Conservation (phyloP, 2,113 vertebrate species). For the Eonycteris spelaea region DNA sequence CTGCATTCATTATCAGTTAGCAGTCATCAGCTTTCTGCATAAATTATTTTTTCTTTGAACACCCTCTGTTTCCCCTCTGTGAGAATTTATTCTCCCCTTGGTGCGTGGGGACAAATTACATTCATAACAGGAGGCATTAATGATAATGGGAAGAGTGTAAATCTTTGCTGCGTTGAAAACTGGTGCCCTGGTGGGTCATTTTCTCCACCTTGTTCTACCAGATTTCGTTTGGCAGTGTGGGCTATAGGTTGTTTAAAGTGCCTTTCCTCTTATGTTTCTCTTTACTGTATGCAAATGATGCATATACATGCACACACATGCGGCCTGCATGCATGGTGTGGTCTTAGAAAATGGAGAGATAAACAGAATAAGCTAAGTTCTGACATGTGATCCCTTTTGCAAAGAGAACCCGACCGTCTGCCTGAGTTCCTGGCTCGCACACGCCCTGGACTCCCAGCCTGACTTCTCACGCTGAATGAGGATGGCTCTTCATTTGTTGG, state of each 20-base stretch:
- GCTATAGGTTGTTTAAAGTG: background rate
- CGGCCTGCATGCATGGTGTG: background rate
- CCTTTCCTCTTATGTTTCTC: background rate
- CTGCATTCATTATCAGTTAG: conserved; percentile 68
- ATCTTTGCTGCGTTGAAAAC: conserved; percentile 54
- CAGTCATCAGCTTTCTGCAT: conserved; percentile 69
- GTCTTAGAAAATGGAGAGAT: background rate
- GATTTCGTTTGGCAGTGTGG: conserved; percentile 4
- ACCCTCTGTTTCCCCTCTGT: conserved; percentile 74
- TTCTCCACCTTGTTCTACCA: conserved; percentile 18
- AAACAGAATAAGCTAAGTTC: background rate
- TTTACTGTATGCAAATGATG: fast-evolving
- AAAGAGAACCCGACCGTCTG: background rate
- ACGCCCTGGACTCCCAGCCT: background rate
- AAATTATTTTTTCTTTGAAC: conserved; percentile 74
- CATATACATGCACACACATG: background rate
- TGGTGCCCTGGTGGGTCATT: conserved; percentile 17
- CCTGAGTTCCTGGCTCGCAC: background rate
- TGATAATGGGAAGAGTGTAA: conserved; percentile 55
- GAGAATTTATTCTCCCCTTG: conserved; percentile 73
- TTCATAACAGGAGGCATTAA: conserved; percentile 58
- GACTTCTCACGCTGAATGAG: background rate
- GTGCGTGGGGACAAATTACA: conserved; percentile 51
- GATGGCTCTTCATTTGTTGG: background rate
- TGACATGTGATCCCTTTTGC: background rate